Evolutionary conservation across 2,888 invertebrate genomes (phyloP).

Genomic region (Clepsis dumicolana): DNA sequence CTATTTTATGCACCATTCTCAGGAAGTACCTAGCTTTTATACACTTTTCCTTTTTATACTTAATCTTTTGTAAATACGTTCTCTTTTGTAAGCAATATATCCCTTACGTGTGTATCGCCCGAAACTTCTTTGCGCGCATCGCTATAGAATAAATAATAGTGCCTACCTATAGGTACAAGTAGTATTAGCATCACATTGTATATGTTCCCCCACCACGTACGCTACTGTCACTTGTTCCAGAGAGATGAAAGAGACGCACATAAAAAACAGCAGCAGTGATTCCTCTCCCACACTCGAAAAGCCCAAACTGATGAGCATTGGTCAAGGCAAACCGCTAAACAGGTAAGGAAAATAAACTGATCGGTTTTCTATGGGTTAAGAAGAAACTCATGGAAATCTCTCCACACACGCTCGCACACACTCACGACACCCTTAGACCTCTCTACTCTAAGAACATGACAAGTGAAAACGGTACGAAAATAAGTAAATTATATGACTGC

Average conservation of each 20-base stretch:
- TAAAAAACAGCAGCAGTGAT: conserved; percentile 61
- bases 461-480: no score
- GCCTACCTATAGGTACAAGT: background rate
- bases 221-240: conserved; percentile 55
- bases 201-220: background rate
- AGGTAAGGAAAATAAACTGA: conserved; percentile 54
- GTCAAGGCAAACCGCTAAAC: conserved; percentile 58
- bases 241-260: conserved; percentile 80
- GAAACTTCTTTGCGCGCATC: background rate
- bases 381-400: no score
- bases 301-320: conserved; percentile 52
- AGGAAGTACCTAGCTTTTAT: no score
- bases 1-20: no score
- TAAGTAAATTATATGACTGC: background rate
- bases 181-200: background rate
- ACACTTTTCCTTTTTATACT: no score
- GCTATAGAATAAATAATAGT: background rate
- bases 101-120: conserved; percentile 2
- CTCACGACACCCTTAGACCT: no score
- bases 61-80: background rate
- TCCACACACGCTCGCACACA: no score
- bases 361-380: no score
- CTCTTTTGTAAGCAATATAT: background rate
- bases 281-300: conserved; percentile 58
- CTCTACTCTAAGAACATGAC: no score